Conservation (phyloP, 2,113 vertebrate species). For the Myotis lucifugus region DNA sequence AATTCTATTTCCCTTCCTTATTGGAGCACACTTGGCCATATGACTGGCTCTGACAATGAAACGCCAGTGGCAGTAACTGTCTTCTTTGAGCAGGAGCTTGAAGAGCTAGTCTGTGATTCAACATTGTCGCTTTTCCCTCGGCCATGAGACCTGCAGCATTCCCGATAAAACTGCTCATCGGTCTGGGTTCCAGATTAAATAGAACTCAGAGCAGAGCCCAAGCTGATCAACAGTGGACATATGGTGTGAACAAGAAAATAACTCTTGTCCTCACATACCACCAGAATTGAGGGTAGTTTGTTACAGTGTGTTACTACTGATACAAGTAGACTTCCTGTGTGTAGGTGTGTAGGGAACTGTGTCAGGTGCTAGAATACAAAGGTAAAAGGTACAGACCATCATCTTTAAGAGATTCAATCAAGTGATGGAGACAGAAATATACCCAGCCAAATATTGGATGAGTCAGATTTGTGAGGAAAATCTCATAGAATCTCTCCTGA, state of each 20-base stretch:
- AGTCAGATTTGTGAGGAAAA: background rate
- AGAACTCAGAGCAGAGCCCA: background rate
- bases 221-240: background rate
- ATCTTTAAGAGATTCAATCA: background rate
- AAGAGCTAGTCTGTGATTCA: background rate
- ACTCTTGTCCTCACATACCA: background rate
- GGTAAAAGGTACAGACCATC: background rate
- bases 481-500: background rate
- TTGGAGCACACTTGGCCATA: background rate
- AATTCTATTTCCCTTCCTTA: background rate
- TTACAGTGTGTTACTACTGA: background rate
- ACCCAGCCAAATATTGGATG: background rate
- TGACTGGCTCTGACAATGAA: constrained; percentile 27
- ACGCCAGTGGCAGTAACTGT: background rate
- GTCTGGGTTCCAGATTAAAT: background rate
- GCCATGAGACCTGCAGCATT: background rate
- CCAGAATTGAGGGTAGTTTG: background rate
- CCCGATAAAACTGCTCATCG: background rate
- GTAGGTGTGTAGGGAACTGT: accelerated
- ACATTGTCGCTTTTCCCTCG: background rate
- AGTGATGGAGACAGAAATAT: background rate
- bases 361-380: background rate
- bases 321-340: background rate
- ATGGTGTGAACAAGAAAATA: background rate
- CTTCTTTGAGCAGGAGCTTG: background rate